Base-by-base conservation (phyloP, 2,797 vertebrate genomes). In the Zalophus californianus region DNA sequence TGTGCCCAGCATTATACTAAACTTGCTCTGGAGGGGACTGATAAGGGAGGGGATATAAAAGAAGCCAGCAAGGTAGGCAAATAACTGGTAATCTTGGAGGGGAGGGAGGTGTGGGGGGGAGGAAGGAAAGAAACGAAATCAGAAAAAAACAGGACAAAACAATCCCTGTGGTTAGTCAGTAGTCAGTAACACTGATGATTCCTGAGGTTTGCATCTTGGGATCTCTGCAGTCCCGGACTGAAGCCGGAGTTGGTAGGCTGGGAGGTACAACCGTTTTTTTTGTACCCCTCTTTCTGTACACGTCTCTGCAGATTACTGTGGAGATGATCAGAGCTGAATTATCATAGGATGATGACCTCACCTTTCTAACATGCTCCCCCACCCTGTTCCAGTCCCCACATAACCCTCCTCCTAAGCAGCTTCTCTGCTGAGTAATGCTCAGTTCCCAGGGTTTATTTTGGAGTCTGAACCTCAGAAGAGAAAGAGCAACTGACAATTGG, bases 351-450 rank as follows among this genome's bases (percentile, higher is more conserved):
- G 87, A 77, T 98, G 97, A 98, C 83, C 90, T 98, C 97, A 97
- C 77, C 93, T 96, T 95, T 77, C 89, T 48, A 89, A 72, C 78
- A 60, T 44, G 48, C 83, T 89, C 78, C 93, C 72, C 94, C 35
- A 44, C 25, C 56, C 83, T 82, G 23, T 78, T 77, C 66, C 64
- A 90, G 48, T 79, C 72, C 88, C 86, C 1, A 23, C 72, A 82
- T 90, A 75, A 92, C 35, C 44, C 50, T 94, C 91, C 27, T 66
- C 54, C 44, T 50, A 64, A 95, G 83, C 56, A 94, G 86, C 68
- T 70, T 93, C 86, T 96, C 86, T 97, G 96, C 92, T 97, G 97
- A 98, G 92, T 98, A 97, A 98, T 94, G 94, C 48, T 95, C 68
- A 86, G 48, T 87, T 95, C 66, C 54, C 60, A 85, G 38, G 68